Conservation (phyloP, 2,888 invertebrate genomes). For the Macrophya alboannulata region DNA sequence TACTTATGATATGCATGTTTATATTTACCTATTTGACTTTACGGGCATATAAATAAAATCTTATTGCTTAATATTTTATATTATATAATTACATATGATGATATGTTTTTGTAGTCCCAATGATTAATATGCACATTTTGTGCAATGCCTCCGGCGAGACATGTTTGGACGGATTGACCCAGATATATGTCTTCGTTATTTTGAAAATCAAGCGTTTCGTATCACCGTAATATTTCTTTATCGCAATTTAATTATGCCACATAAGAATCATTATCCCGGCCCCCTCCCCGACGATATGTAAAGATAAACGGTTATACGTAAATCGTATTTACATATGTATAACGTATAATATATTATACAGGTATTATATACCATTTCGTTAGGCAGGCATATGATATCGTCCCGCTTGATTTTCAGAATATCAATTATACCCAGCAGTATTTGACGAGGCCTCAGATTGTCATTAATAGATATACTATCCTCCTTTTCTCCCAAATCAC, state of each 20-base stretch:
- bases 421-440: constrained; percentile 75
- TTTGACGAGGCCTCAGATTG: constrained; percentile 80
- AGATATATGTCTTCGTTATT: constrained; percentile 73
- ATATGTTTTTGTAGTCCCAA: constrained; percentile 81
- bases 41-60: constrained; percentile 78
- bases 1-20: constrained; percentile 79
- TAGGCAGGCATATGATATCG: constrained; percentile 28
- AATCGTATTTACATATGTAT: neutral
- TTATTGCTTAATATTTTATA: constrained; percentile 78
- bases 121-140: constrained; percentile 78
- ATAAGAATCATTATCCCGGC: constrained; percentile 23
- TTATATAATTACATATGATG: constrained; percentile 73
- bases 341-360: neutral
- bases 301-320: neutral
- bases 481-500: constrained; percentile 38
- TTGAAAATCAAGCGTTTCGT: constrained; percentile 68
- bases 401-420: constrained; percentile 71
- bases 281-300: neutral
- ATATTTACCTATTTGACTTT: constrained; percentile 64
- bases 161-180: constrained; percentile 75
- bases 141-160: constrained; percentile 65
- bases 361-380: neutral
- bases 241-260: neutral
- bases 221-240: constrained; percentile 16
- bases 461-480: constrained; percentile 64